Evolutionary conservation across 2,888 invertebrate genomes (phyloP), one percentile per base, ranked within the genome.

Genomic region (Cepaea hortensis): DNA sequence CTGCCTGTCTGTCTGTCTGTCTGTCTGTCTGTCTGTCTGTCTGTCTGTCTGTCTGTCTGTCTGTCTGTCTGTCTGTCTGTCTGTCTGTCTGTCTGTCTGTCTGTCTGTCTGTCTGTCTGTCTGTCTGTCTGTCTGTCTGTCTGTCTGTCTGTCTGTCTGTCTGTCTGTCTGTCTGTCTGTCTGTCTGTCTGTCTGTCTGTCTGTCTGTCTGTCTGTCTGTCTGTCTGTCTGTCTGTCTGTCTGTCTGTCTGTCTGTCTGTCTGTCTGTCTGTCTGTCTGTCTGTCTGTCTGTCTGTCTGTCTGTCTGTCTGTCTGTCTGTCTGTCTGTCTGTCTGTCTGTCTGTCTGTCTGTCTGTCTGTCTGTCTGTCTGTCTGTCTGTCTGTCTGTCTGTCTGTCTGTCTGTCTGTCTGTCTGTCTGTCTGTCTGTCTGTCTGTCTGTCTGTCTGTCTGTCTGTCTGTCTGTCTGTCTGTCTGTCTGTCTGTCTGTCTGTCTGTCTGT

Each of bases 221-320:
- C 65, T 68, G 20, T 68, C 65, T 68, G 20, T 68, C 65, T 9
- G 13, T 68, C 65, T 68, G 3, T 15, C 65, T 68, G 13, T 68
- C 65, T 15, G 20, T 68, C 65, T 68, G 20, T 15, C 65, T 15
- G 20, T 9, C 6, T 15, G 13, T 68, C 65, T 15, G 13, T 68
- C 65, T 15, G 13, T 68, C 65, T 15, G 20, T 68, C 65, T 15
- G 20, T 68, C 65, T 15, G 13, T 68, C 7, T 5, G 20, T 68
- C 65, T 15, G 20, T 68, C 65, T 68, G 20, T 68, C 65, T 68
- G 65, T 68, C 65, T 68, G 65, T 68, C 65, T 68, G 65, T 68
- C 65, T 68, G 65, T 68, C 65, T 68, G 65, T 68, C 65, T 68
- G 65, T 68, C 65, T 68, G 65, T 68, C 65, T 68, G 65, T 68